Evolutionary conservation across 2,113 vertebrate genomes (phyloP), one percentile per base, ranked within the genome.

Genomic region (Dascyllus trimaculatus): DNA sequence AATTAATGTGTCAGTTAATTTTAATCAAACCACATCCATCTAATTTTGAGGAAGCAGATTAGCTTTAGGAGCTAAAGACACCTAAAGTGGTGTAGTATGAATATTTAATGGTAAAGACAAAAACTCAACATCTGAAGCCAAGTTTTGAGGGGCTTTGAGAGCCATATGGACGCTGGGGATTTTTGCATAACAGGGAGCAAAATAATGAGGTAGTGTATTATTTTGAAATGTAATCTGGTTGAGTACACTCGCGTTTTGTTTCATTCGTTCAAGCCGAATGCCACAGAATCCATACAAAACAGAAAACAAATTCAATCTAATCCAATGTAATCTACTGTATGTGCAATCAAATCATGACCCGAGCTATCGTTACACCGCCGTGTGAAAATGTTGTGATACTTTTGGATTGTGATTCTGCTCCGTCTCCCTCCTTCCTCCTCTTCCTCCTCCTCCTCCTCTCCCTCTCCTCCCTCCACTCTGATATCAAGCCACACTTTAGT

Each of bases 401-500:
- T 93, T 71, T 85, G 74, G 80, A 76, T 68, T 59, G 67, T 56
- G 74, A 85, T 80, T 82, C 69, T 75, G 66, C 80, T 68, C 59
- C 5, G 13, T 76, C 62, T 53, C 67, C 56, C 26, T 69, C 75
- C 26, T 21, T 17, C 24, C 49, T 25, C 75, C 25, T 32, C 54
- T 60, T 53, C 60, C 72, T 49, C 45, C 57, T 65, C 72, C 75
- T 61, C 75, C 53, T n/a, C 70, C 64, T 40, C 19, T 40, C 26
- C 80, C 32, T 25, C 57, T 66, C 72, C 77, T 61, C 75, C 72
- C 77, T 77, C 76, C 63, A 80, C 85, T 89, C 79, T 89, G 88
- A 92, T 92, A 93, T 93, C 89, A 91, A 92, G 87, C 82, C 88
- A 90, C 87, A 91, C 84, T 93, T 93, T 93, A 87, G 86, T 91